These are phyloP conservation scores for Cryptophagus acutangulus DNA, from an alignment of 2,888 invertebrate genomes.

Conservation along the genomic window DNA sequence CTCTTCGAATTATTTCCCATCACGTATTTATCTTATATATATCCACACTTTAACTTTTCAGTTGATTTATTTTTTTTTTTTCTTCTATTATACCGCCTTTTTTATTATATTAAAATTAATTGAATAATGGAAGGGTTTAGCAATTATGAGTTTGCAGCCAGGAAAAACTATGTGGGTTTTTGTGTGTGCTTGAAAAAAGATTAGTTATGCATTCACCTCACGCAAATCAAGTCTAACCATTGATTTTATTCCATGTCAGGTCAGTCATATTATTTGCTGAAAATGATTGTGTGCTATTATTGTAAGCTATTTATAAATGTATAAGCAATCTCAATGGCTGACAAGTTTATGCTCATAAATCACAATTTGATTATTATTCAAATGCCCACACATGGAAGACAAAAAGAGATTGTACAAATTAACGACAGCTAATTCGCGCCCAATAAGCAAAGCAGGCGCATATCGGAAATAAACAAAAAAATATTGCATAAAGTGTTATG, in stretches of 20 bases:
- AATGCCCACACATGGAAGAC: no score
- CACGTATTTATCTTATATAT: conserved; percentile 5
- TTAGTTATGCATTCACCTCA: conserved; percentile 7
- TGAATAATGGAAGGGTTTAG: no score
- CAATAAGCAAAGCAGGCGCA: no score
- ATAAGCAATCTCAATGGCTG: neutral
- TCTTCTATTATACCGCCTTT: neutral
- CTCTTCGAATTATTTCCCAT: conserved; percentile 6
- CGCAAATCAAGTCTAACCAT: conserved; percentile 8
- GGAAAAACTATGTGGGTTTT: no score
- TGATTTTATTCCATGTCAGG: conserved; percentile 8
- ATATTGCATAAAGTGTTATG: no score
- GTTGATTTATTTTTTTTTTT: neutral
- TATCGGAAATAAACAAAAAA: no score
- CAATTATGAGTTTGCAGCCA: no score
- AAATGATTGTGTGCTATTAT: conserved; percentile 4
- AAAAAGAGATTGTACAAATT: no score
- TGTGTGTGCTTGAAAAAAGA: no score
- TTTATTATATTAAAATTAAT: no score
- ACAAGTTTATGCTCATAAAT: conserved; percentile 1
- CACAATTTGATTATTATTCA: neutral
- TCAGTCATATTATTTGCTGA: conserved; percentile 5
- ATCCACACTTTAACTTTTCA: neutral
- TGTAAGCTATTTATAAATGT: neutral
- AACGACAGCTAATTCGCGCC: no score